phyloP scores from a whole-genome alignment of 2,888 invertebrate species.

The Zeuzera pyrina region DNA sequence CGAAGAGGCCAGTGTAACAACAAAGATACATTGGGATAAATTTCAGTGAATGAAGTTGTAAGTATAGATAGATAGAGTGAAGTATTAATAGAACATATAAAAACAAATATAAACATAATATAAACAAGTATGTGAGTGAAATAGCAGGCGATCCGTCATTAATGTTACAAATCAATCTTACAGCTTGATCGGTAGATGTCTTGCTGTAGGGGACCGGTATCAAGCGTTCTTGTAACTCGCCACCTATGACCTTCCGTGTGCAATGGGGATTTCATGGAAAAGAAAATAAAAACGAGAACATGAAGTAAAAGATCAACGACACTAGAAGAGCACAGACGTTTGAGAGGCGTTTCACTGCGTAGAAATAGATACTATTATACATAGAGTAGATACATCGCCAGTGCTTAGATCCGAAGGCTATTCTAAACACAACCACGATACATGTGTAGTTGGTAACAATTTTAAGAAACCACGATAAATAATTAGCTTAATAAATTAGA shows the following conservation, averaged over 20 bases:
- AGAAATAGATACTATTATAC: constrained; percentile 2
- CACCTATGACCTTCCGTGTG: constrained; percentile 99
- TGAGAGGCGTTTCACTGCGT: background rate
- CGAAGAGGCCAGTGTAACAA: constrained; percentile 43
- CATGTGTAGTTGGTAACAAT: background rate
- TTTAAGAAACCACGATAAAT: too few relatives aligned
- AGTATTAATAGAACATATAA: constrained; percentile 50
- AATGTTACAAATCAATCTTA: constrained; percentile 79
- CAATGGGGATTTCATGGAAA: constrained; percentile 87
- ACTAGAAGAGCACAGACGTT: constrained; percentile 21
- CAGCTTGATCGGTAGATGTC: constrained; percentile 99
- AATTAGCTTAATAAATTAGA: too few relatives aligned
- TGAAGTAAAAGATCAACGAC: constrained; percentile 61
- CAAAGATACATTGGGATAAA: constrained; percentile 33
- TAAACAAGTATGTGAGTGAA: constrained; percentile 46
- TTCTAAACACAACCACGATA: constrained; percentile 1
- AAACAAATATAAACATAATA: constrained; percentile 46
- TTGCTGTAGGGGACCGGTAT: constrained; percentile 99
- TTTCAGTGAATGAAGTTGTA: constrained; percentile 37
- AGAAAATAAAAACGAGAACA: constrained; percentile 72
- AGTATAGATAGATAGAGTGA: constrained; percentile 52
- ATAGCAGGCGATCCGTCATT: constrained; percentile 32
- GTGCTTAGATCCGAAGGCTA: constrained; percentile 4
- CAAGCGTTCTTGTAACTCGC: constrained; percentile 99
- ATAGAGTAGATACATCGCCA: constrained; percentile 4